Evolutionary conservation across 2,888 invertebrate species (phyloP).

Genomic region (Coleophora deauratella): DNA sequence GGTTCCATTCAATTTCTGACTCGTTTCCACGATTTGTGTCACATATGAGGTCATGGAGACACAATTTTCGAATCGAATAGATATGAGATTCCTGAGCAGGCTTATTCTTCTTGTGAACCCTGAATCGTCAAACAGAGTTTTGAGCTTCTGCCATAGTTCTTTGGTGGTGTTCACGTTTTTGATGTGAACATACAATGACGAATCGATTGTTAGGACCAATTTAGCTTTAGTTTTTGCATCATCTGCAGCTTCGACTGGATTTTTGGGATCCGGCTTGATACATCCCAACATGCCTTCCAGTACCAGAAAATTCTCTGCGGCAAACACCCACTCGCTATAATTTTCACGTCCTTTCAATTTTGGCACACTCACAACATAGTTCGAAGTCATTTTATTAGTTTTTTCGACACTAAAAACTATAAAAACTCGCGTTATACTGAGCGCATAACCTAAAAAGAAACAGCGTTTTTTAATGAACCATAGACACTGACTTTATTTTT

Average conservation of each 20-base stretch:
- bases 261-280: background rate
- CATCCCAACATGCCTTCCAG: background rate
- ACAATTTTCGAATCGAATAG: constrained; percentile 7
- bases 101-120: constrained; percentile 12
- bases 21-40: constrained; percentile 5
- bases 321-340: background rate
- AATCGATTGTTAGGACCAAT: constrained; percentile 9
- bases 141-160: constrained; percentile 2
- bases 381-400: background rate
- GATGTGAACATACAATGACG: constrained; percentile 10
- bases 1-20: constrained; percentile 4
- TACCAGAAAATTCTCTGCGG: background rate
- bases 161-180: background rate
- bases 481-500: no score
- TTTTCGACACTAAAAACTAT: no score
- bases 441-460: no score
- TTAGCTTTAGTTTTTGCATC: constrained; percentile 7
- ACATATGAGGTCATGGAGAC: constrained; percentile 5
- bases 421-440: no score
- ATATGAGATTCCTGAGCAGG: constrained; percentile 4
- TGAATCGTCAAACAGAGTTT: constrained; percentile 6
- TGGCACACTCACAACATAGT: background rate
- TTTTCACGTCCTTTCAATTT: background rate
- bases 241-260: background rate
- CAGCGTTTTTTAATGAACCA: no score